Evolutionary conservation across 2,797 vertebrate genomes (phyloP), one percentile per base, ranked within the genome.

Genomic region (Helicolenus hilgendorfi): DNA sequence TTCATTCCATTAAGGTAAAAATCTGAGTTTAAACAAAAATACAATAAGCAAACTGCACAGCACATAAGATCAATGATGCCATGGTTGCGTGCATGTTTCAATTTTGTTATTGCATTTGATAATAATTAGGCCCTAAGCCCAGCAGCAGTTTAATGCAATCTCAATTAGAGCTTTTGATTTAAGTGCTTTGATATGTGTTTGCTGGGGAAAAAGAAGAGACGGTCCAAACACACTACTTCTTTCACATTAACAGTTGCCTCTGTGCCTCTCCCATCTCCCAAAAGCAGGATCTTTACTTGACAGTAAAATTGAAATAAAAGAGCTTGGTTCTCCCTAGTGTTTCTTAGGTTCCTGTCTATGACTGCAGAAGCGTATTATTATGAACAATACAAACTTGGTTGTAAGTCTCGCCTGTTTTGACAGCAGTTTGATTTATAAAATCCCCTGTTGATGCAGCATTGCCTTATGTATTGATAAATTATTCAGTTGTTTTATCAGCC

Each of bases 361-460:
- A 82, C 68, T 79, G 78, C 79, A 83, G 64, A 63, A 59, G 22
- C 77, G 73, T 74, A 79, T 79, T 67, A 92, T 84, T 85, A 83
- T 77, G 81, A 93, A 84, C 84, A 92, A 86, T 75, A 80, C 29
- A 87, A 77, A 86, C 81, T 60, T 81, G 58, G 73, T 78, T 84
- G 58, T 89, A 90, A 88, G 85, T 91, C 86, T 77, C 3, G 20
- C 49, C 80, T 92, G 86, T 88, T 95, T 89, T 92, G 90, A 93
- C 91, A 89, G 91, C 65, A 68, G 81, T 86, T 92, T 89, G 86
- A 85, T 93, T 89, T 76, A 73, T 81, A 82, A 85, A 88, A 65
- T 89, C 81, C 76, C 81, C 18, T 45, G 87, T 69, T 67, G 80
- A 77, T 79, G 80, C 75, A 56, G 77, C 70, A 27, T 84, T 86